Conservation (phyloP, 2,888 invertebrate genomes). For the Poecilobothrus nobilitatus region DNA sequence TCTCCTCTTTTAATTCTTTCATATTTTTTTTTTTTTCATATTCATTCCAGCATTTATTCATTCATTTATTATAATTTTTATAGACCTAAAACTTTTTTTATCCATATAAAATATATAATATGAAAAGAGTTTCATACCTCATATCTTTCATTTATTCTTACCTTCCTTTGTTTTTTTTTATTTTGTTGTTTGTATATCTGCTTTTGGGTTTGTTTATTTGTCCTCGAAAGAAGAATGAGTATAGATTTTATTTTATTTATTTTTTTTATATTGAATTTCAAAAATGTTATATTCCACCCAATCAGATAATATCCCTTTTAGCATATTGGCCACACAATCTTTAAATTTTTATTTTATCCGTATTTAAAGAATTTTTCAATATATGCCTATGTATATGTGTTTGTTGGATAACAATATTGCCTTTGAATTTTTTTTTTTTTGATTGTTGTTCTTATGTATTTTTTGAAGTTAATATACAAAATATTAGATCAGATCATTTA, state of each 20-base stretch:
- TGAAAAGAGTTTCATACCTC: neutral
- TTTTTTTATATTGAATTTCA: too few relatives aligned
- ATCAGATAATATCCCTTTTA: neutral
- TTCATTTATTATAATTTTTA: constrained; percentile 4
- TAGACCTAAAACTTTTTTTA: neutral
- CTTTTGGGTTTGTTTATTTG: too few relatives aligned
- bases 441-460: too few relatives aligned
- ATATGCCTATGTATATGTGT: too few relatives aligned
- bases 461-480: neutral
- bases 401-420: neutral
- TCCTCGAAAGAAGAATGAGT: too few relatives aligned
- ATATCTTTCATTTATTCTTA: neutral
- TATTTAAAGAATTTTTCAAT: neutral
- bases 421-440: too few relatives aligned
- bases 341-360: neutral
- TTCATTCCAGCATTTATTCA: neutral
- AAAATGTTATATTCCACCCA: too few relatives aligned
- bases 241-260: too few relatives aligned
- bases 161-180: neutral
- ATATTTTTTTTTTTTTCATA: neutral
- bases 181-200: neutral
- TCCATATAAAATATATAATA: too few relatives aligned
- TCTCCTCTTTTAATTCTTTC: neutral
- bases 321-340: neutral
- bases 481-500: neutral